Percentiles rank a stretch among this genome's conserved stretches.
phyloP scores from a whole-genome alignment of 2,888 invertebrate genomes.

The Cataglyphis altisquamis region DNA sequence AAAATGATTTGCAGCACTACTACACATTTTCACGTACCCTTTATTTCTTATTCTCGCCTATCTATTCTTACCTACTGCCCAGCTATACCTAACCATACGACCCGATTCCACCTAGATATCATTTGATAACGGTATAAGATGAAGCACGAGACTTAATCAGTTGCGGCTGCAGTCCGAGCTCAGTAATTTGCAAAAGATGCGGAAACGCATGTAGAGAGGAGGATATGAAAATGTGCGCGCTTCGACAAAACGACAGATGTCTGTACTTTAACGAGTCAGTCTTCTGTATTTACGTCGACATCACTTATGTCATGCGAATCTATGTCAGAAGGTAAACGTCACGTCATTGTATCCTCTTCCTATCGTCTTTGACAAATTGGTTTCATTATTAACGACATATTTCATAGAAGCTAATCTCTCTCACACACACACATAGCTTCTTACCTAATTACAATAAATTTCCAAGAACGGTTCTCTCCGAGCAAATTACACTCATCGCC shows the following conservation, averaged over 20 bases:
- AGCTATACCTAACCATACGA: constrained; percentile 54
- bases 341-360: constrained; percentile 17
- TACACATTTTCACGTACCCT: constrained; percentile 62
- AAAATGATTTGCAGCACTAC: constrained; percentile 46
- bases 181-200: constrained; percentile 53
- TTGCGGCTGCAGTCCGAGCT: constrained; percentile 25
- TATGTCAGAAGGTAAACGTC: constrained; percentile 34
- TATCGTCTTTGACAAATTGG: constrained; percentile 31
- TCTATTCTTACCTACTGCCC: constrained; percentile 3
- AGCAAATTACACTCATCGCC: not conserved
- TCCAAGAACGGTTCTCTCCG: constrained; percentile 14
- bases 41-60: constrained; percentile 1
- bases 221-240: constrained; percentile 32
- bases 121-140: constrained; percentile 64
- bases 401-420: constrained; percentile 20
- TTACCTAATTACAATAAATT: constrained; percentile 39
- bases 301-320: constrained; percentile 39
- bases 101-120: constrained; percentile 58
- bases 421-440: not conserved
- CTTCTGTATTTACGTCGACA: constrained; percentile 47
- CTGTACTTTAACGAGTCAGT: constrained; percentile 41
- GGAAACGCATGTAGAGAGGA: constrained; percentile 41
- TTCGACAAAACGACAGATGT: constrained; percentile 51
- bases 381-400: constrained; percentile 20
- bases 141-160: constrained; percentile 48